phyloP scores from a whole-genome alignment of 2,113 vertebrate genomes.

The Anolis carolinensis region DNA sequence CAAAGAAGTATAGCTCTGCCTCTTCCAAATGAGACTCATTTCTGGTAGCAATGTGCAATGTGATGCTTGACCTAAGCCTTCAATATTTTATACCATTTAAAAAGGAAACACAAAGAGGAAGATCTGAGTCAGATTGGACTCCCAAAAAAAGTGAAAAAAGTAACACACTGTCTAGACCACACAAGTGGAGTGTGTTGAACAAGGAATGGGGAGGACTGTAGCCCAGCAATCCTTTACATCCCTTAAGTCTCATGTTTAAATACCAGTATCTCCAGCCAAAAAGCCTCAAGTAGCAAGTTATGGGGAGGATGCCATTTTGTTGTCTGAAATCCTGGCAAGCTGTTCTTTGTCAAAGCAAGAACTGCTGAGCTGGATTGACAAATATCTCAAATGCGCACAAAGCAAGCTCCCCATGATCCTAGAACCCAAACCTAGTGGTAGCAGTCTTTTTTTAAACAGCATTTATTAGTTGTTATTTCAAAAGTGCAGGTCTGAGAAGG shows the following conservation, averaged over 20 bases:
- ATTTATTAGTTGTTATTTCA: no score
- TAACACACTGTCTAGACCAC: background rate
- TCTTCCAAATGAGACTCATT: conserved; percentile 44
- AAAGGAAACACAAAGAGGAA: conserved; percentile 26
- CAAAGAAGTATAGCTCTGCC: conserved; percentile 29
- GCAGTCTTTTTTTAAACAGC: no score
- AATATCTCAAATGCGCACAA: background rate
- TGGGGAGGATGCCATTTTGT: background rate
- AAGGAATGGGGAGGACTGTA: background rate
- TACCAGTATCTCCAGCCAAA: background rate
- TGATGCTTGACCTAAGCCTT: conserved; percentile 38
- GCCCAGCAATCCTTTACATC: background rate
- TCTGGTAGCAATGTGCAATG: background rate
- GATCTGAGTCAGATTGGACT: conserved; percentile 22
- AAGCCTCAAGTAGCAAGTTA: background rate
- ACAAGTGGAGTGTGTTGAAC: background rate
- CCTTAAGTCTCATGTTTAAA: background rate
- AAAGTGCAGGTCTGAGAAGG: no score
- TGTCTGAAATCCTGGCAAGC: background rate
- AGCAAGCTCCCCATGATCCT: background rate
- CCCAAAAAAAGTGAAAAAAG: conserved; percentile 10
- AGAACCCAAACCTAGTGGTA: no score
- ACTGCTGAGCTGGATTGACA: background rate
- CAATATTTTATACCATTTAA: conserved; percentile 21
- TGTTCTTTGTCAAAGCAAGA: background rate